Evolutionary conservation across 1,140 invertebrate species (phyloP), one percentile per base, ranked within the genome.

Genomic region (Scaptomyza pallida): DNA sequence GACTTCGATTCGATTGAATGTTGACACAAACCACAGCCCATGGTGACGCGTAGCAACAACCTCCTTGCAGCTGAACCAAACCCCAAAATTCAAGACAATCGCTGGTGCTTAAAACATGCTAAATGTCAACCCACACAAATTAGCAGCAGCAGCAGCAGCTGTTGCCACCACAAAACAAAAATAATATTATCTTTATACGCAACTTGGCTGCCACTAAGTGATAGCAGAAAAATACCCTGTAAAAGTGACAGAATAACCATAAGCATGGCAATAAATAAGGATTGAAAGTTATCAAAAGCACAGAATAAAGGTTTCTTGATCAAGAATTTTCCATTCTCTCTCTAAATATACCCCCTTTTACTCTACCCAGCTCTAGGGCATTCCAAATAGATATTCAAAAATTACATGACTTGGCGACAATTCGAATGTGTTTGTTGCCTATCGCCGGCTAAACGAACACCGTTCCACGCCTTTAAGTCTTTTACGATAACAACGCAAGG

Each of bases 61-160:
- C 3, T 35, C 8, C 17, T 6, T 23, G 8, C 54, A 52, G 9
- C 40, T 26, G 2, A 48, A 50, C 50, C 65, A 48, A 54, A 23
- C 59, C 60, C 60, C n/a, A n/a, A 56, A 57, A 52, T 30, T 30
- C 37, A 41, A 54, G 41, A 59, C 54, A 65, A 72, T 54, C 40
- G 33, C 19, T 40, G n/a, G n/a, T 21, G 33, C 21, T 47, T 72
- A 54, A 41, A 12, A 60, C 50, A 47, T 68, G 63, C 63, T 47
- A 72, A 72, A 72, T 54, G 33, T n/a, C 64, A 16, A 35, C 63
- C 63, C 52, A 68, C 47, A 59, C 62, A 67, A 72, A 72, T 72
- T 72, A 67, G 48, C 69, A 67, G 41, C 69, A 59, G 33, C 41
- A 10, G 10, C 45, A 67, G 48, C 69, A 67, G 41, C 69, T 54